Base-by-base conservation (phyloP, 2,797 vertebrate genomes). In the Heteromormyrus szaboi region DNA sequence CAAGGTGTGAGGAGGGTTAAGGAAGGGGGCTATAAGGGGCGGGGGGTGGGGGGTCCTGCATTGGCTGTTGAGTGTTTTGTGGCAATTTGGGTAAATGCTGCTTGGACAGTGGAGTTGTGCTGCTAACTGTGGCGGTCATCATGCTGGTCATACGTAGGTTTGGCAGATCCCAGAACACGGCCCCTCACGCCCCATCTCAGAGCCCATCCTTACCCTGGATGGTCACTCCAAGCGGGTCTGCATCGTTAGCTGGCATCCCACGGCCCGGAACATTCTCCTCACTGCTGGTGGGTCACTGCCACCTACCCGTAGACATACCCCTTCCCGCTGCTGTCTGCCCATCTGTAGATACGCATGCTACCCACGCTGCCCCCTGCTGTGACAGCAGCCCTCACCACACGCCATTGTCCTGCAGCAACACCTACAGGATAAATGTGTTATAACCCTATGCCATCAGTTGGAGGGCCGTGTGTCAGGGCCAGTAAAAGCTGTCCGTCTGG, bases 201-300 rank as follows among this genome's bases (percentile, higher is more conserved):
- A 99, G 85, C 98, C 98, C 0, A 92, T 99, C 7, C 98, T 99
- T 85, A 97, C 98, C 0, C 94, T 99, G 65, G 98, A 99, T 92
- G 98, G 98, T 54, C 98, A 99, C 95, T 99, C 98, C 90, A 99
- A 99, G 93, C 96, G 98, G 0, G 98, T 99, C 46, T 98, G 98
- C 92, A 99, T 99, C 87, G 94, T 99, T 89, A 96, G 91, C 46
- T 99, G 98, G 98, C 98, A 99, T 91, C 98, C 98, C 62, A 99
- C 98, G 0, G 96, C 98, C 92, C 98, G 97, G 94, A 99, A 99
- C 87, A 95, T 99, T 90, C 96, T 99, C 56, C 98, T 99, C 91
- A 99, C 98, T 65, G 98, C 98, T 93, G 98, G 98, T 98, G 94
- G 92, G 93, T 41, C 86, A 46, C 37, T 1, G 0, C 51, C 84